Evolutionary conservation across 2,888 invertebrate genomes (phyloP).

Genomic region (Chrysina gloriosa): DNA sequence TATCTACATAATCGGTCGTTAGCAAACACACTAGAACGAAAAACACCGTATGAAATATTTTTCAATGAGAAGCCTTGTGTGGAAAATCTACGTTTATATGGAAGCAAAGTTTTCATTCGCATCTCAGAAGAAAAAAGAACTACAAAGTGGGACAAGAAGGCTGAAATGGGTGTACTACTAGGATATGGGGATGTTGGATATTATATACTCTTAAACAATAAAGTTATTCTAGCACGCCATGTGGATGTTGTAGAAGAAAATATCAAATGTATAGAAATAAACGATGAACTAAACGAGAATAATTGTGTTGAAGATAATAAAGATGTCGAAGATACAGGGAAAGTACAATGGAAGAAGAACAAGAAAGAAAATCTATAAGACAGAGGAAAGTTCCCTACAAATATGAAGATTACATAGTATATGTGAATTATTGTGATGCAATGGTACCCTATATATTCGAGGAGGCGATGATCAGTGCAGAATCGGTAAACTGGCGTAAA

Average conservation of each 20-base stretch:
- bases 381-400: slow-evolving; percentile 16
- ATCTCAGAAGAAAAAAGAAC: slow-evolving; percentile 39
- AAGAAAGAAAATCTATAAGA: slow-evolving; percentile 31
- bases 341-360: slow-evolving; percentile 22
- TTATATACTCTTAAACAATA: slow-evolving; percentile 37
- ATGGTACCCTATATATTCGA: slow-evolving; percentile 37
- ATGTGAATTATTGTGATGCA: slow-evolving; percentile 38
- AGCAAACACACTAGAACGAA: neutral
- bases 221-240: slow-evolving; percentile 41
- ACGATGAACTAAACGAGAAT: too few species aligned
- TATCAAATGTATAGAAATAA: slow-evolving; percentile 35
- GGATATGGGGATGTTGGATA: slow-evolving; percentile 40
- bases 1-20: slow-evolving; percentile 19
- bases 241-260: slow-evolving; percentile 38
- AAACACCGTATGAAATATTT: slow-evolving; percentile 11
- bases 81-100: slow-evolving; percentile 41
- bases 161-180: slow-evolving; percentile 34
- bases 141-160: slow-evolving; percentile 31
- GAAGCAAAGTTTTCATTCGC: slow-evolving; percentile 43
- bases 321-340: slow-evolving; percentile 28
- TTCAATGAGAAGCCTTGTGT: slow-evolving; percentile 32
- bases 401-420: slow-evolving; percentile 35
- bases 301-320: slow-evolving; percentile 24
- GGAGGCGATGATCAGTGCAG: slow-evolving; percentile 41
- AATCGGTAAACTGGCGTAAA: slow-evolving; percentile 40